phyloP scores from a whole-genome alignment of 2,888 invertebrate genomes.

The Buathra laborator region DNA sequence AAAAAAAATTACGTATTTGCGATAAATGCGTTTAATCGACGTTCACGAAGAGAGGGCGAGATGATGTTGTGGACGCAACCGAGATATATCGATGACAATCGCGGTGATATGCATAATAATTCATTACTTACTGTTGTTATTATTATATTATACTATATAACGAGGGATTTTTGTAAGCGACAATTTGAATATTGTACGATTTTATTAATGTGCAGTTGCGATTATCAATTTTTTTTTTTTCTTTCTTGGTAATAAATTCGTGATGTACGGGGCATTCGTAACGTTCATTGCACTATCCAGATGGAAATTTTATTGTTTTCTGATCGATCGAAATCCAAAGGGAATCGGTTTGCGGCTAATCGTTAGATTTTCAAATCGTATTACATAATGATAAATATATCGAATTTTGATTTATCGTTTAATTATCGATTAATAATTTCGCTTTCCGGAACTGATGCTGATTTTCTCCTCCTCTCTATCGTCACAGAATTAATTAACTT shows the following conservation, averaged over 20 bases:
- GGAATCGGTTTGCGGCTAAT: too few relatives aligned
- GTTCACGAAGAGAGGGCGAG: neutral
- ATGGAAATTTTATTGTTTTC: too few relatives aligned
- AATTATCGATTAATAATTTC: too few relatives aligned
- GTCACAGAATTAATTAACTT: too few relatives aligned
- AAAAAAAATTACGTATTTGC: neutral
- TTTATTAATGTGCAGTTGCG: slow-evolving; percentile 50
- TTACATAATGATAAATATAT: too few relatives aligned
- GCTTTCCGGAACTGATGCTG: too few relatives aligned
- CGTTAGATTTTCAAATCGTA: too few relatives aligned
- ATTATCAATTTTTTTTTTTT: neutral
- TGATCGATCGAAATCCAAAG: too few relatives aligned
- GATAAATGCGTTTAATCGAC: neutral
- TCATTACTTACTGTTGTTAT: slow-evolving; percentile 6
- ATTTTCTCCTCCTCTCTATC: too few relatives aligned
- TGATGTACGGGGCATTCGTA: slow-evolving; percentile 28
- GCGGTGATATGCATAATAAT: slow-evolving; percentile 54
- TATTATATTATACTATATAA: slow-evolving; percentile 15
- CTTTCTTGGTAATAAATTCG: slow-evolving; percentile 58
- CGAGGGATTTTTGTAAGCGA: slow-evolving; percentile 22
- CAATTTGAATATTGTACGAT: slow-evolving; percentile 32
- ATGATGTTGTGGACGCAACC: neutral
- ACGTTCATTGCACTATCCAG: neutral
- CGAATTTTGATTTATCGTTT: too few relatives aligned
- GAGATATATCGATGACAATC: slow-evolving; percentile 2